Evolutionary conservation across 2,888 invertebrate species (phyloP), one percentile per base, ranked within the genome.

Genomic region (Halictus ligatus): DNA sequence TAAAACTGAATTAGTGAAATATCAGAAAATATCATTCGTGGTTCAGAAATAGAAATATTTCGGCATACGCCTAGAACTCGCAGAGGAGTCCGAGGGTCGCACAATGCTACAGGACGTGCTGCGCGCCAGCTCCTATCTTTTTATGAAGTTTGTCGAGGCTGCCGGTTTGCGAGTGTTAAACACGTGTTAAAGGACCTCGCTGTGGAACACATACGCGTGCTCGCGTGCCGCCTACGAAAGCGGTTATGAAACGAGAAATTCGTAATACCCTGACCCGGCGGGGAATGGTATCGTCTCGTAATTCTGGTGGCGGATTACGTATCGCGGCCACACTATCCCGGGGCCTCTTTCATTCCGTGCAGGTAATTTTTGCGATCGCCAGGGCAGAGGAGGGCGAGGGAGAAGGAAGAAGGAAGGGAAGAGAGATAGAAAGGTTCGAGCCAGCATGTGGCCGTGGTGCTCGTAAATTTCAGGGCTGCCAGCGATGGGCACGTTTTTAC

Each of bases 401-500:
- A 69, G 3, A 35, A 35, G 50, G 60, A 35, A 29, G 12, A 35
- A 60, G 64, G 40, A 60, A 54, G 18, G 29, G 43, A 25, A 73
- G 72, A 80, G 10, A n/a, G 54, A 35, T 64, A 48, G 25, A 25
- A 10, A 40, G 69, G 69, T 8, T 21, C 43, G 50, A 79, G 64
- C 67, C 71, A 78, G 82, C 81, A 84, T 81, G 82, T 79, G 72
- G 77, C 69, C 83, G 77, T 69, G 78, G 10, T 50, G 77, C 79
- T 88, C 90, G 80, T 90, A 89, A 90, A 90, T 91, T 88, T 72
- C 85, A 74, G 67, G 79, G 69, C 72, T 87, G 84, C 81, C 86
- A 81, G 81, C 80, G 77, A 88, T 71, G 83, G 74, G 40, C 74
- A 82, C 85, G 88, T 90, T 90, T 89, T 90, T 90, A 90, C 85